phyloP scores from a whole-genome alignment of 2,888 invertebrate species.

The Acleris laterana region DNA sequence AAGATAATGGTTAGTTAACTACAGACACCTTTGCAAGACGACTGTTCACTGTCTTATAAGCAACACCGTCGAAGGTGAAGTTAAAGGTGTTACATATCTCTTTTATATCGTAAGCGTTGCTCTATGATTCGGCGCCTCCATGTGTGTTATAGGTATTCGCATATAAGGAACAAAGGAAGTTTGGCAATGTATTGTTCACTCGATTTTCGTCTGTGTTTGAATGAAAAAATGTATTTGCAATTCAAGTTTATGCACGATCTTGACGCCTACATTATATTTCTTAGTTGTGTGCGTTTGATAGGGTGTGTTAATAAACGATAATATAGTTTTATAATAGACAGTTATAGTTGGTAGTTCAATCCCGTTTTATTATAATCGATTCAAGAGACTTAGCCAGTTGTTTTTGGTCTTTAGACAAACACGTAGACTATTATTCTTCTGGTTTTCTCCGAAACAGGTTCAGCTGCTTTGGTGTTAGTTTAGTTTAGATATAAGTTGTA shows the following conservation, averaged over 20 bases:
- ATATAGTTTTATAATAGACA: slow-evolving; percentile 16
- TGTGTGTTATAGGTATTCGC: slow-evolving; percentile 51
- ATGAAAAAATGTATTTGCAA: slow-evolving; percentile 64
- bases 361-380: not conserved
- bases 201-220: slow-evolving; percentile 63
- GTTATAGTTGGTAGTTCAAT: not conserved
- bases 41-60: too few relatives aligned
- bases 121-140: slow-evolving; percentile 56
- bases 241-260: slow-evolving; percentile 57
- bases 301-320: not conserved
- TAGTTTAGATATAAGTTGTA: too few relatives aligned
- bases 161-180: slow-evolving; percentile 80
- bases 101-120: slow-evolving; percentile 35
- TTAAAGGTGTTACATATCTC: slow-evolving; percentile 1
- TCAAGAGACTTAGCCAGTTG: not conserved
- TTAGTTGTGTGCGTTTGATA: slow-evolving; percentile 8
- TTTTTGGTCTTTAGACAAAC: not conserved
- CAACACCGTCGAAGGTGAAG: not conserved
- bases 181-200: slow-evolving; percentile 72
- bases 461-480: too few relatives aligned
- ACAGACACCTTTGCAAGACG: too few relatives aligned
- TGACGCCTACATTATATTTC: slow-evolving; percentile 53
- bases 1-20: too few relatives aligned
- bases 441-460: too few relatives aligned
- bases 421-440: too few relatives aligned